Conservation (phyloP, 2,888 invertebrate species). For the Drosophila emarginata region DNA sequence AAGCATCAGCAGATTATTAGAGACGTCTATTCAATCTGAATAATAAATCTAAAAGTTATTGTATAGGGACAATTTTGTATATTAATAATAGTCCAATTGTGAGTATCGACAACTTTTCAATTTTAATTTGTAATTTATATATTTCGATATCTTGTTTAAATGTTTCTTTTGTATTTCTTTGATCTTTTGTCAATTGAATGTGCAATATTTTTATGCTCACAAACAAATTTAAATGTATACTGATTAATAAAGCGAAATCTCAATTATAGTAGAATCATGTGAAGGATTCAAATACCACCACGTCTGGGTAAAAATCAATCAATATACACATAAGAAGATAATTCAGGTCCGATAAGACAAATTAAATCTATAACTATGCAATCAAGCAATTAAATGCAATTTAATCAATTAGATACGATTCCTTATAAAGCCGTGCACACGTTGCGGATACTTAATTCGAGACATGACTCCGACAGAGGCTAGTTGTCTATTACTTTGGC, state of each 20-base stretch:
- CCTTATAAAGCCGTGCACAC: background rate
- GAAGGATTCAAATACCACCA: background rate
- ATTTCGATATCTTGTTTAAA: background rate
- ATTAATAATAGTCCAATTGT: background rate
- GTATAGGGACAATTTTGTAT: too few relatives aligned
- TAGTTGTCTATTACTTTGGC: slow-evolving; percentile 20
- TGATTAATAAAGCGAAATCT: slow-evolving; percentile 4
- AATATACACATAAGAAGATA: slow-evolving; percentile 13
- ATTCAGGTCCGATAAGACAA: background rate
- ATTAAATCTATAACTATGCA: background rate
- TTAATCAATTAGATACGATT: background rate
- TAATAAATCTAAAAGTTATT: too few relatives aligned
- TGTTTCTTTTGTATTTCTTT: slow-evolving; percentile 5
- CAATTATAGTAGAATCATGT: background rate
- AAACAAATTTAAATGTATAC: slow-evolving; percentile 23
- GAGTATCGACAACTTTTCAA: background rate
- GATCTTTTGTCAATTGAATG: slow-evolving; percentile 17
- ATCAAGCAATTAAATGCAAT: background rate
- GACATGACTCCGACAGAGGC: background rate
- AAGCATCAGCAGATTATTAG: background rate
- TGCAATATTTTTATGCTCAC: slow-evolving; percentile 43
- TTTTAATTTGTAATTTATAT: slow-evolving; percentile 20
- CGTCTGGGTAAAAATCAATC: background rate
- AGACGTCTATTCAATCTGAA: background rate
- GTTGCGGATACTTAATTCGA: background rate